Conservation (phyloP, 2,797 vertebrate species). For the Falco biarmicus region DNA sequence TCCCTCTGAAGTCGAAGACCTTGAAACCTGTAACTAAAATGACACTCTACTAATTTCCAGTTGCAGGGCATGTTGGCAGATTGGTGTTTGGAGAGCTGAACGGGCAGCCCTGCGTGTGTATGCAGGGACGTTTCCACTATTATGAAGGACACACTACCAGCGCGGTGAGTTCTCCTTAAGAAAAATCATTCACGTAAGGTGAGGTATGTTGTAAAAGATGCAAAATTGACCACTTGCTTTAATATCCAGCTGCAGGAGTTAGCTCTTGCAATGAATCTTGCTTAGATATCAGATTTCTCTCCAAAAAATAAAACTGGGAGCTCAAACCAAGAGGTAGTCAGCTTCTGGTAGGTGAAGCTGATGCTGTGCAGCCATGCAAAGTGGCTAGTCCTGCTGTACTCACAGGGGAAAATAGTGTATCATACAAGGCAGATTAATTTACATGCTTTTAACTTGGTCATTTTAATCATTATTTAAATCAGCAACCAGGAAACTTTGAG, state of each 20-base stretch:
- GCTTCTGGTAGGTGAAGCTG: not conserved
- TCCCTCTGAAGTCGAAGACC: not conserved
- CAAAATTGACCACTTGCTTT: not conserved
- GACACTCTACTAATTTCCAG: not conserved
- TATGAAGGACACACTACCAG: constrained; percentile 83
- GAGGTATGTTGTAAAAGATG: not conserved
- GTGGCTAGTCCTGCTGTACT: not conserved
- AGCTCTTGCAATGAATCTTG: not conserved
- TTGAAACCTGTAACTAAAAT: not conserved
- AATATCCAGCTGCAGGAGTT: not conserved
- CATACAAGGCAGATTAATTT: not conserved
- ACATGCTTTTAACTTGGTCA: not conserved
- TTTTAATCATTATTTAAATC: not conserved
- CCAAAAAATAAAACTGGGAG: not conserved
- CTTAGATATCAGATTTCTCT: not conserved
- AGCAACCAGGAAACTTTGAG: not conserved
- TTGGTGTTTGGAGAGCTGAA: constrained; percentile 85
- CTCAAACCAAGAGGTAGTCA: not conserved
- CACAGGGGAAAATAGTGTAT: rapidly evolving
- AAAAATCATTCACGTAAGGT: rapidly evolving
- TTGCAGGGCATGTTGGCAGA: constrained; percentile 77
- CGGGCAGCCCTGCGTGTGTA: constrained; percentile 82
- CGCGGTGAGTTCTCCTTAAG: constrained; percentile 69
- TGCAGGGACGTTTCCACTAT: constrained; percentile 88
- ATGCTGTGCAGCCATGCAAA: not conserved